Conservation (phyloP, 2,113 vertebrate genomes). For the Microtus pennsylvanicus region DNA sequence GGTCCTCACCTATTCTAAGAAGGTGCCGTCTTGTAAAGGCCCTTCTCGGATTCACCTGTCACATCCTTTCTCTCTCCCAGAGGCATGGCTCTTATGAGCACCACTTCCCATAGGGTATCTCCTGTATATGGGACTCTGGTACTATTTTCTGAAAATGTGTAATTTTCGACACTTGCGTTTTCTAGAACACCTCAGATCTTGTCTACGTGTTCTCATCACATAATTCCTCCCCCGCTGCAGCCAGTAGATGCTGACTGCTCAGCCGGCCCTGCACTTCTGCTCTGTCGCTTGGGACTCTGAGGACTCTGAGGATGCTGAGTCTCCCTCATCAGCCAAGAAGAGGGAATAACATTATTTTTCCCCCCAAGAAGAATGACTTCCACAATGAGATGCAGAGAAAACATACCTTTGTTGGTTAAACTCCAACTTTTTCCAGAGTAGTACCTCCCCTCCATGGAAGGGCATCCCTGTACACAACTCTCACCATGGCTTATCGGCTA, state of each 20-base stretch:
- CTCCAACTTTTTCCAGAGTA: neutral
- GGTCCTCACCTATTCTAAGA: neutral
- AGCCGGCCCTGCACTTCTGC: neutral
- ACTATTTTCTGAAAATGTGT: conserved; percentile 33
- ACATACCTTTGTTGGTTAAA: neutral
- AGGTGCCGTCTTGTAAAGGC: neutral
- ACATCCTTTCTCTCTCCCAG: neutral
- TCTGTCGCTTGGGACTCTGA: neutral
- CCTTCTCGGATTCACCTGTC: neutral
- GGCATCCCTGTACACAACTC: neutral
- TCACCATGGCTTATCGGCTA: neutral
- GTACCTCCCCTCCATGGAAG: neutral
- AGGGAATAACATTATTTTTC: neutral
- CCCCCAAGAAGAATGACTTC: neutral
- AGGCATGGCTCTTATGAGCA: accelerated
- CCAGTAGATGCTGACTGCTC: neutral
- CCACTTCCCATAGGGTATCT: neutral
- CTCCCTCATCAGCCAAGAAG: neutral
- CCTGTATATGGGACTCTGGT: neutral
- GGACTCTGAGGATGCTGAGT: neutral
- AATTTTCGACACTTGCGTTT: neutral
- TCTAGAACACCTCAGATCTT: neutral
- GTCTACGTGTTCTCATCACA: neutral
- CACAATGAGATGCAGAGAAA: neutral
- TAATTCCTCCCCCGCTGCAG: too few relatives aligned